Base-by-base conservation (phyloP, 2,113 vertebrate species). In the Onychorhynchus coronatus region DNA sequence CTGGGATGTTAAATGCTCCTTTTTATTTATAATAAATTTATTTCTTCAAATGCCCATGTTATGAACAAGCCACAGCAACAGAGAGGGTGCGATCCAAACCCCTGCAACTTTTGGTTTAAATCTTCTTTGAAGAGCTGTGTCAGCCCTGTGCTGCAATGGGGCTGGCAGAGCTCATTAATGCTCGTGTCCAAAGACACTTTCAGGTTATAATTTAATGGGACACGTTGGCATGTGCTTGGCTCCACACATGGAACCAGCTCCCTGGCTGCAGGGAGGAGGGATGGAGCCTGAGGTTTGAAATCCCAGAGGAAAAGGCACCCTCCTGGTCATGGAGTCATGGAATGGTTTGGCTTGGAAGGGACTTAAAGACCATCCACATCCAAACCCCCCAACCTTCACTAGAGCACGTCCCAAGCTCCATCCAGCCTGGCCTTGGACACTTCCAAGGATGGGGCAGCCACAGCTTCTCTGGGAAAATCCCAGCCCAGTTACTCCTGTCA, bases 1-100 rank as follows among this genome's bases (percentile, higher is more conserved):
- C 67, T 76, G 12, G 46, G 53, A 75, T 58, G 68, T 46, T 56
- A 90, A 80, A 83, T n/a, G n/a, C 49, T n/a, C 41, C 67, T 87
- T 84, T 87, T 87, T 74, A 82, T 94, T 95, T 90, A 85, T 82
- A 75, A 79, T 5, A 52, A 39, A 73, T 82, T 82, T 71, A 67
- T 85, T 85, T 91, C 71, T 37, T 82, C 78, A 37, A 96, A 61
- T 68, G 28, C 30, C 41, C 58, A 2, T 61, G 78, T 79, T 75
- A 76, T 42, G 78, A 93, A 71, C 55, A 63, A 82, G 37, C 75
- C 75, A 23, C 14, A 21, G 92, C 49, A 78, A 72, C 66, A 31
- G 68, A 66, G 35, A n/a, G 46, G 49, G 28, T 20, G 37, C 1
- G 13, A 67, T 71, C 92, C 73, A 85, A 93, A 37, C 1, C n/a